Conservation (phyloP, 37 sponge, comb jelly and placozoan genomes). For the Haliclona indistincta region DNA sequence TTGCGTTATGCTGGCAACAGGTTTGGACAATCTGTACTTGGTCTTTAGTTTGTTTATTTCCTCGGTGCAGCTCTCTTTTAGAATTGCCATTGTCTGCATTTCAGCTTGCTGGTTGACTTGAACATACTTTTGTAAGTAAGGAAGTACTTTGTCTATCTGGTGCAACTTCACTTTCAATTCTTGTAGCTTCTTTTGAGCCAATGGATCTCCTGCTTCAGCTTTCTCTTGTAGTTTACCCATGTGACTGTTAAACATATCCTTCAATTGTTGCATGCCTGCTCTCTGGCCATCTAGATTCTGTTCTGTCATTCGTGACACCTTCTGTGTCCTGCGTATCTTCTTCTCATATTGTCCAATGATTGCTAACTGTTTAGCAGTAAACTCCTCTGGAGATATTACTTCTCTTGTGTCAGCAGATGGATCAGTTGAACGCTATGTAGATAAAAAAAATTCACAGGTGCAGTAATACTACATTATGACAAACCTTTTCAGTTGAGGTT, state of each 20-base stretch:
- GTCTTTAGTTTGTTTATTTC: conserved; percentile 21
- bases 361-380: conserved; percentile 3
- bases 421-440: too few relatives aligned
- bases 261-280: conserved; percentile 29
- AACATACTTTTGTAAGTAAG: conserved; percentile 71
- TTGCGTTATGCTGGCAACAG: neutral
- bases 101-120: conserved; percentile 72
- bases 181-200: conserved; percentile 24
- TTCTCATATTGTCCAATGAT: conserved; percentile 61
- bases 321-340: conserved; percentile 58
- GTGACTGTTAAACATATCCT: conserved; percentile 39
- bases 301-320: conserved; percentile 63
- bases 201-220: conserved; percentile 25
- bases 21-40: neutral
- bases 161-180: conserved; percentile 22
- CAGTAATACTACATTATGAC: too few relatives aligned
- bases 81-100: conserved; percentile 63
- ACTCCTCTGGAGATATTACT: neutral
- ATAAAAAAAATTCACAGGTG: too few relatives aligned
- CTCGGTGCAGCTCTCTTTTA: conserved; percentile 57
- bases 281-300: conserved; percentile 63
- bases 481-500: too few relatives aligned
- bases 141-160: conserved; percentile 71
- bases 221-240: conserved; percentile 28
- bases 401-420: too few relatives aligned